These are phyloP conservation scores for Trididemnum miniatum DNA, from an alignment of 23 tunicate species.

Conservation along the genomic window DNA sequence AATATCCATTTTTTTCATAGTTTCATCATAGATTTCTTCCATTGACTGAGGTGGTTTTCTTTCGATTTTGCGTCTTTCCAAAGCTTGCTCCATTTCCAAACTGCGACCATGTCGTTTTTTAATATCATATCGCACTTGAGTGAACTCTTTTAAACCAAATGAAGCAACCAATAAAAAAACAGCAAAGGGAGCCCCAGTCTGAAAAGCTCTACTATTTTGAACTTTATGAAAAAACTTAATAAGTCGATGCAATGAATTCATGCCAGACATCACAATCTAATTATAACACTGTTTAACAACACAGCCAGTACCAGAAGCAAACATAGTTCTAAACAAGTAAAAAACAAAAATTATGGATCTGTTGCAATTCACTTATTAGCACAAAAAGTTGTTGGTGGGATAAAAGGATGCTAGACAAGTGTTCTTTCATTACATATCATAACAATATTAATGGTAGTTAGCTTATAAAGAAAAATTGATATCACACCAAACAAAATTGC, in stretches of 20 bases:
- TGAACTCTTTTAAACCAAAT: conserved; percentile 67
- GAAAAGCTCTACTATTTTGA: neutral
- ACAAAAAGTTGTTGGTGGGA: too few species aligned
- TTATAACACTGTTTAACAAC: too few species aligned
- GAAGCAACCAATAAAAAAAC: conserved; percentile 52
- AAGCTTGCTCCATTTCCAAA: conserved; percentile 44
- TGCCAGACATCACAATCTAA: too few species aligned
- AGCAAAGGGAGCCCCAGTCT: conserved; percentile 47
- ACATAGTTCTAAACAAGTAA: too few species aligned
- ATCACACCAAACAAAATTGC: too few species aligned
- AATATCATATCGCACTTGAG: conserved; percentile 67
- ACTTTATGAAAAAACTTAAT: neutral
- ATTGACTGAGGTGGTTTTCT: conserved; percentile 24
- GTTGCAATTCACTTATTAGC: too few species aligned
- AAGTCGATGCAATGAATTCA: neutral
- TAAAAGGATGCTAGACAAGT: too few species aligned
- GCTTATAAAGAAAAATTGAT: too few species aligned
- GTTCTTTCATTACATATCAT: too few species aligned
- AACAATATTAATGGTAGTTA: too few species aligned
- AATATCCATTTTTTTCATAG: conserved; percentile 41
- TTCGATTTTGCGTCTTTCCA: conserved; percentile 26
- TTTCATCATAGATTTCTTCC: conserved; percentile 48
- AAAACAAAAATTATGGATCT: too few species aligned
- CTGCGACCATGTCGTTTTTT: conserved; percentile 47
- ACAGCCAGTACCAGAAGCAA: too few species aligned